Evolutionary conservation across 1,140 invertebrate species (phyloP), one percentile per base, ranked within the genome.

Genomic region (Drosophila melanica): DNA sequence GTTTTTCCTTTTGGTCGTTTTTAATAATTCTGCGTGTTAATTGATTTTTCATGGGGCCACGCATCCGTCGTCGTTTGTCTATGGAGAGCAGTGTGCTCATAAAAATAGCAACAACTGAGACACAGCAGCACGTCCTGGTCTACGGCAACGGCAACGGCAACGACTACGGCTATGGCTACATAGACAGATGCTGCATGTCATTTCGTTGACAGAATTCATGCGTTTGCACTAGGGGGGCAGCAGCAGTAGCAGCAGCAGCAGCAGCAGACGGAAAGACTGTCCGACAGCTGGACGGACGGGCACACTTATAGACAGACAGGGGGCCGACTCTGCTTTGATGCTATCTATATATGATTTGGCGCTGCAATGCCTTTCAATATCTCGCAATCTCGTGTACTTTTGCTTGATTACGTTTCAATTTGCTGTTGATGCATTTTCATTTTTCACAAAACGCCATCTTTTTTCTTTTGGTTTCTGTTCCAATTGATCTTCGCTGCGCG

Each of bases 21-120:
- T 89, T 89, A 89, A 89, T 89, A 89, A 90, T 89, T 89, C 82
- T 90, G 84, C 84, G 84, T 89, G 84, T 89, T 89, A 89, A 89
- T 89, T 89, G 84, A 89, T 89, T 89, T 87, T 89, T 89, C 84
- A 90, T 89, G 84, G 84, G 84, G 84, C 84, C 79, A 87, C 82
- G 82, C 82, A 87, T 87, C 82, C 82, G 82, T 86, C 82, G 75
- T 87, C 82, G 75, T 50, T 33, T 47, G 33, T 51, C 12, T 58
- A 41, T 48, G 41, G 27, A 45, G 64, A 50, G 62, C 68, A 50
- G 76, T 81, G 77, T 63, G 85, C 68, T 90, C 84, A 87, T 84
- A 89, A 90, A 89, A 89, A 89, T 89, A 89, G 84, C 85, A 80
- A 75, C 79, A 75, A 75, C 79, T 82, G 78, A 63, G 79, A 59